Conservation (phyloP, 2,888 invertebrate species). For the Coelopa pilipes region DNA sequence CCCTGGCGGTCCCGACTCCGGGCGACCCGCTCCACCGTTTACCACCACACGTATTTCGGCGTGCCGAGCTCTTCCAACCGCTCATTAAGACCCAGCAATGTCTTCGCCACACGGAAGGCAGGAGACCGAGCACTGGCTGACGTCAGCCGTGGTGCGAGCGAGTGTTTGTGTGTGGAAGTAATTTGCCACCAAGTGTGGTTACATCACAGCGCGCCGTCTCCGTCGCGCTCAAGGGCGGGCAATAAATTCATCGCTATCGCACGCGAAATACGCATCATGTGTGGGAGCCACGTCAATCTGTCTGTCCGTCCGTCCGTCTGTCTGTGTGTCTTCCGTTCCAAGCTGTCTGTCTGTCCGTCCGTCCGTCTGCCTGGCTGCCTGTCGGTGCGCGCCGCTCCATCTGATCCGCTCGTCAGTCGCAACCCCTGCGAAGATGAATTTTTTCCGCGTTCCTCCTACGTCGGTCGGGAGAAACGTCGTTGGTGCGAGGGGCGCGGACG, state of each 20-base stretch:
- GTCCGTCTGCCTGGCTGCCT: neutral
- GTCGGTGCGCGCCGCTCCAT: neutral
- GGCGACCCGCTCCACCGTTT: too few species aligned
- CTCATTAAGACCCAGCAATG: conserved; percentile 22
- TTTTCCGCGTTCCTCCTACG: neutral
- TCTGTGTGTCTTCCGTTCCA: neutral
- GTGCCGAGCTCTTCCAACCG: conserved; percentile 10
- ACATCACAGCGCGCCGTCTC: conserved; percentile 20
- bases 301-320: neutral
- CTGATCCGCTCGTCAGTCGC: too few species aligned
- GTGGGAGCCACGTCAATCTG: conserved; percentile 10
- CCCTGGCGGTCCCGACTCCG: too few species aligned
- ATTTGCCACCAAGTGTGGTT: conserved; percentile 20
- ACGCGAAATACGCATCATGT: conserved; percentile 30
- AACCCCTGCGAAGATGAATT: conserved; percentile 3
- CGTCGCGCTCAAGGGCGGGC: conserved; percentile 24
- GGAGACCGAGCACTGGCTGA: neutral
- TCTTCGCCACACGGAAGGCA: neutral
- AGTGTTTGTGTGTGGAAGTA: neutral
- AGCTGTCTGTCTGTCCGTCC: neutral
- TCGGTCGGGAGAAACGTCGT: neutral
- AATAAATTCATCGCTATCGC: conserved; percentile 32
- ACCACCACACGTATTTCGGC: too few species aligned
- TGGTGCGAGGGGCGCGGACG: neutral
- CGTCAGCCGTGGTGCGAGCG: neutral